Evolutionary conservation across 2,797 vertebrate species (phyloP).

Genomic region (Lophius americanus): DNA sequence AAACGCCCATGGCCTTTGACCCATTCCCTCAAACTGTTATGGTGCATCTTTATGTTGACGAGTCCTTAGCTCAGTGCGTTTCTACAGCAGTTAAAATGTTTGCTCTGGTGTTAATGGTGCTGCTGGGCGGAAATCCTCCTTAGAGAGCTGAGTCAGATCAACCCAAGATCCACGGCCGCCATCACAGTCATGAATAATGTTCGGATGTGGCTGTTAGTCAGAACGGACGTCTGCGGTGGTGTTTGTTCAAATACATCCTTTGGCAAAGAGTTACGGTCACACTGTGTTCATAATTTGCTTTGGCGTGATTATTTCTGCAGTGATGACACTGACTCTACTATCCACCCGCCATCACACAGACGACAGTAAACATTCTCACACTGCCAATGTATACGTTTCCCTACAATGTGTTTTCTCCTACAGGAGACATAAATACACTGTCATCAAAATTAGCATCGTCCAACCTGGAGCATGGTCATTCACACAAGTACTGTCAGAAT

Average conservation of each 20-base stretch:
- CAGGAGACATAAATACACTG: background rate
- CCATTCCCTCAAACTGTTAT: background rate
- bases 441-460: background rate
- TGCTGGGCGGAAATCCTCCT: background rate
- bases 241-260: conserved; percentile 43
- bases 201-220: conserved; percentile 49
- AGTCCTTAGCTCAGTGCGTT: too few relatives aligned
- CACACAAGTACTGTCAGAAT: background rate
- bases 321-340: background rate
- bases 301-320: conserved; percentile 32
- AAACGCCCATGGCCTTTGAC: background rate
- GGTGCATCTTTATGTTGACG: too few relatives aligned
- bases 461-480: background rate
- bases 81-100: too few relatives aligned
- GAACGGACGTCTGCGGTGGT: conserved; percentile 53
- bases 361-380: conserved; percentile 7
- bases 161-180: conserved; percentile 20
- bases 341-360: conserved; percentile 1
- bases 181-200: conserved; percentile 33
- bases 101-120: too few relatives aligned
- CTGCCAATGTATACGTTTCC: background rate
- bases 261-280: conserved; percentile 31
- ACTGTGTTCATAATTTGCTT: conserved; percentile 39
- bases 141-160: conserved; percentile 32
- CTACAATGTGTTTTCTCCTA: background rate